Evolutionary conservation across 2,797 vertebrate genomes (phyloP), one percentile per base, ranked within the genome.

Genomic region (Chloroceryle inda): DNA sequence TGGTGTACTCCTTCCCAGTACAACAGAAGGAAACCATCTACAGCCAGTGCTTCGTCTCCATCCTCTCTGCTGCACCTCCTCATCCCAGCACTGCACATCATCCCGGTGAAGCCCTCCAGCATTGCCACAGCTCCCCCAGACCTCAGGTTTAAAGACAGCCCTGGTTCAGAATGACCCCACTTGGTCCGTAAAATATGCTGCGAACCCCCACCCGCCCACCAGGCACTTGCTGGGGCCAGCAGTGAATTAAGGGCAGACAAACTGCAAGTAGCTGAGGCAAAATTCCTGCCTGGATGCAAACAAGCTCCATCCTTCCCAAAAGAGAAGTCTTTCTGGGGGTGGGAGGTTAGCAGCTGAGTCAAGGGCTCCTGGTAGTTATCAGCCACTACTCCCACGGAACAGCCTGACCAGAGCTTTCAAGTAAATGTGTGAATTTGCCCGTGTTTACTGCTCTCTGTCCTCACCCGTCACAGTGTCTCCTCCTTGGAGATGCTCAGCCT

Each of bases 301-400:
- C 49, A 58, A 85, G 58, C 50, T 85, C 56, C 0, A 3, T 85
- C 55, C 67, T 85, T 88, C 50, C 68, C 81, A 18, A 75, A 90
- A 50, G 86, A 49, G 68, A 35, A 87, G 55, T 1, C 38, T 80
- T 87, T 67, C 18, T 78, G 37, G 68, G 64, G 56, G 64, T 83
- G 61, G 78, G 68, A 93, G 61, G 64, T 67, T 31, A 71, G 88
- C 52, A 71, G 53, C 44, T 24, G 59, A 92, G 56, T 92, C 74
- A 71, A 96, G 81, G 61, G 77, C 87, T 94, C 71, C 87, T 88
- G 91, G 92, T 38, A 89, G 77, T 77, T 93, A 85, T 73, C 89
- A 91, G 81, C 35, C 59, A 37, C 69, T 75, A 78, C 71, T 87
- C 71, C 84, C 64, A 59, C 10, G 3, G 47, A 82, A 73, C 44